These are phyloP conservation scores for Vimba vimba DNA, from an alignment of 2,113 vertebrate species.

Conservation along the genomic window DNA sequence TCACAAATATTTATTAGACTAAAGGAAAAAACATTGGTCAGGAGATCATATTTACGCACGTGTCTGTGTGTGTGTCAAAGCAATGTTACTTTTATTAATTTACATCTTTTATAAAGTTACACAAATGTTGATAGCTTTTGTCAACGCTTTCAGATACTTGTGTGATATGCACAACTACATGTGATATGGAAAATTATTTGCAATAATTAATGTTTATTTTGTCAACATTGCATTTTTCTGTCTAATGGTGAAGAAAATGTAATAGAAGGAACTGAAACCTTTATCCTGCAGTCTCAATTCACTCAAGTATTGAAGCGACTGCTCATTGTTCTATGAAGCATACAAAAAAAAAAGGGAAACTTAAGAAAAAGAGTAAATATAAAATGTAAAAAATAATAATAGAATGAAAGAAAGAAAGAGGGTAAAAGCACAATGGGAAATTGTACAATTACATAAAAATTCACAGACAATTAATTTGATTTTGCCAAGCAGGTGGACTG, in stretches of 20 bases:
- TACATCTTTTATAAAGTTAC: neutral
- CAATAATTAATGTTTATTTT: neutral
- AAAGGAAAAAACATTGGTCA: too few species aligned
- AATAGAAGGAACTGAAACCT: neutral
- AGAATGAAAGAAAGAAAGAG: neutral
- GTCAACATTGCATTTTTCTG: neutral
- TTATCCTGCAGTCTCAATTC: neutral
- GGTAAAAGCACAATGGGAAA: neutral
- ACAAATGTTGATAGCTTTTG: neutral
- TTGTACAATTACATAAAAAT: neutral
- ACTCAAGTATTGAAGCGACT: neutral
- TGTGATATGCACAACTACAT: neutral
- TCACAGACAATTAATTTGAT: slow-evolving; percentile 4
- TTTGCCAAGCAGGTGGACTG: neutral
- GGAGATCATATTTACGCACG: too few species aligned
- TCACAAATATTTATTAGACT: neutral
- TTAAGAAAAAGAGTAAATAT: neutral
- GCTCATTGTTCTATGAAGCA: neutral
- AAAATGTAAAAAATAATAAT: neutral
- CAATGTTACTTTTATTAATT: neutral
- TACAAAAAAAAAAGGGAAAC: slow-evolving; percentile 4
- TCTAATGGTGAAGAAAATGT: neutral
- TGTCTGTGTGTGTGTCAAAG: too few species aligned
- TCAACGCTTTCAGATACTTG: neutral
- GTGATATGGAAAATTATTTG: neutral